These are phyloP conservation scores for Cephus cinctus DNA, from an alignment of 1,140 invertebrate species.

Conservation along the genomic window DNA sequence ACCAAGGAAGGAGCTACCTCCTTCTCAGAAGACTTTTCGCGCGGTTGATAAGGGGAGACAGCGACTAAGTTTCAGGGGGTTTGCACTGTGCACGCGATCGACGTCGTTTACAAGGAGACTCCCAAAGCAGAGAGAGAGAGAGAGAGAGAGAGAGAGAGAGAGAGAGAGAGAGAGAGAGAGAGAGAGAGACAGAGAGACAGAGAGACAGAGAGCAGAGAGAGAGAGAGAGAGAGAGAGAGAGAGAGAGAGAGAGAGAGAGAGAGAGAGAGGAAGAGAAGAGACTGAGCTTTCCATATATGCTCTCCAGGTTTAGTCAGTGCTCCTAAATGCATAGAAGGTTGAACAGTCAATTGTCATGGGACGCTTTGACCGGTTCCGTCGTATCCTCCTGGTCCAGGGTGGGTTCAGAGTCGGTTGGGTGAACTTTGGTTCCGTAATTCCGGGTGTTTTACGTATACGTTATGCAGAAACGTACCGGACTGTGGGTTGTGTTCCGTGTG, in stretches of 20 bases:
- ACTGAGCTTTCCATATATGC: slow-evolving; percentile 27
- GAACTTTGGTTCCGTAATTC: no score
- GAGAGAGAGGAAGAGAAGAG: slow-evolving; percentile 27
- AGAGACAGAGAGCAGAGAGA: neutral
- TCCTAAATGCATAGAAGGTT: neutral
- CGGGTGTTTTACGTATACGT: no score
- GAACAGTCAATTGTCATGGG: no score
- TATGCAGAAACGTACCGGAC: slow-evolving; percentile 16
- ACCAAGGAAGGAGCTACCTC: neutral
- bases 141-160: slow-evolving; percentile 23
- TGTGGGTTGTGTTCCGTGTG: slow-evolving; percentile 29
- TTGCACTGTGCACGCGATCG: neutral
- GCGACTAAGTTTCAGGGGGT: no score
- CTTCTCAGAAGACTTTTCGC: slow-evolving; percentile 6
- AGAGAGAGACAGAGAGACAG: slow-evolving; percentile 6
- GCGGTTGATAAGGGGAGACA: no score
- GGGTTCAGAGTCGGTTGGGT: no score
- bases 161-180: slow-evolving; percentile 4
- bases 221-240: neutral
- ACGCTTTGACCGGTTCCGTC: no score
- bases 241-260: slow-evolving; percentile 1
- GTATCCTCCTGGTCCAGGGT: neutral
- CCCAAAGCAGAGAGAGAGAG: neutral
- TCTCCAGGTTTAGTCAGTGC: no score
- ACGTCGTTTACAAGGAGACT: slow-evolving; percentile 9